Base-by-base conservation (phyloP, 2,113 vertebrate genomes). In the Halichoerus grypus region DNA sequence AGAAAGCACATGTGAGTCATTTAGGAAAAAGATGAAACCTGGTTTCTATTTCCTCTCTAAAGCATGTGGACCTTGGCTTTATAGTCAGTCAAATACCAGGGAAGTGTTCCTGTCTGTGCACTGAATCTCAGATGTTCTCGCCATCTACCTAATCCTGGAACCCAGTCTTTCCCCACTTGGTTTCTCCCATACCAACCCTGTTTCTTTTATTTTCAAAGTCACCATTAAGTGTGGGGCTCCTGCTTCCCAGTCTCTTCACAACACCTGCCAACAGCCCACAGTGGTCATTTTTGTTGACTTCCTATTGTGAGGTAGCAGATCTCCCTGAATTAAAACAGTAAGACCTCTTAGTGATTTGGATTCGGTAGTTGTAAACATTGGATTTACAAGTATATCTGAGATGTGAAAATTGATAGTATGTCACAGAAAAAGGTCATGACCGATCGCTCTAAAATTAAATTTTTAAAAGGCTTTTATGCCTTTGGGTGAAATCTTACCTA, bases 191-290 rank as follows among this genome's bases (percentile, higher is more conserved):
- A 12, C 8, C 39, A 55, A 55, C 8, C 4, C 4, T 53, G 36
- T 76, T 87, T 53, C 46, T 76, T 87, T 53, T 36, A 13, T 49
- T 72, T 82, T 94, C 46, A 86, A 53, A 74, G 9, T 79, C 67
- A 96, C n/a, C 59, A 16, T 11, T 49, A 72, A 80, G 4, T 21
- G 2, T 61, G 12, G 57, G 24, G 1, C 2, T n/a, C 10, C 14
- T 46, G 1, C 7, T 13, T 63, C 39, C 33, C 39, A 19, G 33
- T 51, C 8, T 9, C 4, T 81, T 9, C 19, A 53, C 9, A 7
- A n/a, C 53, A n/a, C 4, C 4, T 13, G n/a, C 18, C 4, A 51
- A 5, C 1, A 69, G 4, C 0, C 2, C 4, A 13, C 8, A 0
- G n/a, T 31, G 12, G 8, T 36, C 28, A 65, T 18, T 86, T 28